These are phyloP conservation scores for Agelastica alni DNA, from an alignment of 2,888 invertebrate species.

Conservation along the genomic window DNA sequence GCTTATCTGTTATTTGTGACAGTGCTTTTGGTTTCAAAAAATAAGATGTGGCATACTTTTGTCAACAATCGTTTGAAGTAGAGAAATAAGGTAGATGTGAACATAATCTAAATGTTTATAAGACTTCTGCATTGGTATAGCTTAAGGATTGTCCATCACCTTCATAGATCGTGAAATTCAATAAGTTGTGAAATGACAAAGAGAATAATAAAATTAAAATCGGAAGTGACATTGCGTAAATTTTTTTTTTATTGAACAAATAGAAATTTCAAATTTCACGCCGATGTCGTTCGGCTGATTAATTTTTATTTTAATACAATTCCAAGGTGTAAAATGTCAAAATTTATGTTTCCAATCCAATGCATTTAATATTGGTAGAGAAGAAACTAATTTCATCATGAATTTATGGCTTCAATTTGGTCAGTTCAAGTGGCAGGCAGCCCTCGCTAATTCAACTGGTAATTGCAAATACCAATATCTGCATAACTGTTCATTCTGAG, in stretches of 20 bases:
- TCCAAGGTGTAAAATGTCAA: conserved; percentile 7
- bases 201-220: conserved; percentile 9
- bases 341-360: conserved; percentile 19
- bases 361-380: conserved; percentile 15
- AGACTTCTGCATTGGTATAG: too few species aligned
- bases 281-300: neutral
- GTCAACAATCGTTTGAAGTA: too few species aligned
- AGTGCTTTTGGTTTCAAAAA: too few species aligned
- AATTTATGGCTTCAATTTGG: conserved; percentile 25
- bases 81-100: too few species aligned
- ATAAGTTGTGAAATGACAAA: conserved; percentile 3
- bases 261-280: too few species aligned
- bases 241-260: too few species aligned
- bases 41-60: too few species aligned
- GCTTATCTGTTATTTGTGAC: too few species aligned
- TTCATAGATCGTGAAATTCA: too few species aligned
- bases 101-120: too few species aligned
- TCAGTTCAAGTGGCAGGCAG: conserved; percentile 24
- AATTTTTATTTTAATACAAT: neutral
- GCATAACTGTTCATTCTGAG: conserved; percentile 31
- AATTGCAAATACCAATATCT: conserved; percentile 51
- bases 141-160: too few species aligned
- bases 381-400: conserved; percentile 21
- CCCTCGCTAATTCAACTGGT: conserved; percentile 45
- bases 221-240: too few species aligned